Evolutionary conservation across 2,113 vertebrate genomes (phyloP).

Genomic region (Argyrosomus japonicus): DNA sequence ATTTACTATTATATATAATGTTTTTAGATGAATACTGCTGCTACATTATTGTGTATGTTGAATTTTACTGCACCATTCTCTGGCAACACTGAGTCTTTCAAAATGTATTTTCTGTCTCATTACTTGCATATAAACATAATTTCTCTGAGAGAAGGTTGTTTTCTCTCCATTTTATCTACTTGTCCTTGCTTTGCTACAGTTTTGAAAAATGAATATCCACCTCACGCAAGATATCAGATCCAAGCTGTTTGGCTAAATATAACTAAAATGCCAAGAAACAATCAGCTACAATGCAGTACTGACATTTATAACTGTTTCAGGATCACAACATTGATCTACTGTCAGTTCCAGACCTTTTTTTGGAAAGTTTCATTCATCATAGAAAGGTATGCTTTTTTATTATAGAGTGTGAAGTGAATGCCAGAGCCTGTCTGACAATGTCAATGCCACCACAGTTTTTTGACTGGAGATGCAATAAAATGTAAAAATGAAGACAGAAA

Average conservation of each 20-base stretch:
- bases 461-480: neutral
- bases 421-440: neutral
- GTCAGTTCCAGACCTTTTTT: neutral
- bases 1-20: too few relatives aligned
- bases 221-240: neutral
- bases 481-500: neutral
- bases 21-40: too few relatives aligned
- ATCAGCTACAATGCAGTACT: slow-evolving; percentile 7
- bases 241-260: slow-evolving; percentile 11
- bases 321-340: neutral
- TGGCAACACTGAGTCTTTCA: neutral
- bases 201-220: slow-evolving; percentile 4
- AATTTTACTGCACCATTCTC: neutral
- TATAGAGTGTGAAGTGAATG: neutral
- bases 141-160: neutral
- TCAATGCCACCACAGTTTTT: neutral
- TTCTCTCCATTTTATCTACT: neutral
- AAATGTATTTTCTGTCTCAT: neutral
- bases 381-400: neutral
- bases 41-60: too few relatives aligned
- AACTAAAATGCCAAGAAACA: slow-evolving; percentile 18
- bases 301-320: slow-evolving; percentile 16
- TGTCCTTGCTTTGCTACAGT: neutral
- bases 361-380: neutral
- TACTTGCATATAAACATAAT: neutral